These are phyloP conservation scores for Drosophila kepulauana DNA, from an alignment of 1,140 invertebrate species.

Conservation along the genomic window DNA sequence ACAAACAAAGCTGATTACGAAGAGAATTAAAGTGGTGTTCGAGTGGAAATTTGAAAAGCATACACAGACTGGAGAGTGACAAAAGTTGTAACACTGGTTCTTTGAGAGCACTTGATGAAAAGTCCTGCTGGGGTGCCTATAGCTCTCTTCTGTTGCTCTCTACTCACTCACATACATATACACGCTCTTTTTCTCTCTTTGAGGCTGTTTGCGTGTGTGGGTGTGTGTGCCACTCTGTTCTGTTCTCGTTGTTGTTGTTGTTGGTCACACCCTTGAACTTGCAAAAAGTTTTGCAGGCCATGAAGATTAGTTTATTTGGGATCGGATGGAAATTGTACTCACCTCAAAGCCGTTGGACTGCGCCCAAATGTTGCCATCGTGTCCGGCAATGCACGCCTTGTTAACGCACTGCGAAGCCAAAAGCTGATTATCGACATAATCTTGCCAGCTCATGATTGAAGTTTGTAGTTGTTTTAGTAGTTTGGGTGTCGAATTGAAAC, in stretches of 20 bases:
- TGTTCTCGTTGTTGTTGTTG: slow-evolving; percentile 21
- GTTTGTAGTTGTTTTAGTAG: slow-evolving; percentile 68
- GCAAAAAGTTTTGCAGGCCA: slow-evolving; percentile 49
- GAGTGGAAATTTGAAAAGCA: neutral
- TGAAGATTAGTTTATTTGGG: slow-evolving; percentile 24
- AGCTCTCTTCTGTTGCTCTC: neutral
- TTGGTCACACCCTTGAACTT: slow-evolving; percentile 85
- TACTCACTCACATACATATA: too few species aligned
- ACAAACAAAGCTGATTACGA: neutral
- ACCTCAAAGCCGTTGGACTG: slow-evolving; percentile 97
- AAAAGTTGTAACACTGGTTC: slow-evolving; percentile 1
- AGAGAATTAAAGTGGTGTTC: neutral
- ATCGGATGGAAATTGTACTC: slow-evolving; percentile 85
- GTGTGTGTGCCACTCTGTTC: slow-evolving; percentile 40
- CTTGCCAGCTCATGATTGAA: slow-evolving; percentile 96
- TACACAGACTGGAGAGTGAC: neutral
- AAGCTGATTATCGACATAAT: slow-evolving; percentile 98
- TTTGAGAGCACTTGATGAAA: neutral
- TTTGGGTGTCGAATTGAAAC: slow-evolving; percentile 44
- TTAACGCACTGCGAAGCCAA: slow-evolving; percentile 96
- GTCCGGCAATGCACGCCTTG: slow-evolving; percentile 96
- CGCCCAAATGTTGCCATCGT: slow-evolving; percentile 97
- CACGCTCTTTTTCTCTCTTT: slow-evolving; percentile 6
- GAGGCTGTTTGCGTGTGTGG: slow-evolving; percentile 9
- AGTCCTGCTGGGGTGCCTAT: slow-evolving; percentile 33